Base-by-base conservation (phyloP, 2,888 invertebrate species). In the Siphonodentalium dalli region DNA sequence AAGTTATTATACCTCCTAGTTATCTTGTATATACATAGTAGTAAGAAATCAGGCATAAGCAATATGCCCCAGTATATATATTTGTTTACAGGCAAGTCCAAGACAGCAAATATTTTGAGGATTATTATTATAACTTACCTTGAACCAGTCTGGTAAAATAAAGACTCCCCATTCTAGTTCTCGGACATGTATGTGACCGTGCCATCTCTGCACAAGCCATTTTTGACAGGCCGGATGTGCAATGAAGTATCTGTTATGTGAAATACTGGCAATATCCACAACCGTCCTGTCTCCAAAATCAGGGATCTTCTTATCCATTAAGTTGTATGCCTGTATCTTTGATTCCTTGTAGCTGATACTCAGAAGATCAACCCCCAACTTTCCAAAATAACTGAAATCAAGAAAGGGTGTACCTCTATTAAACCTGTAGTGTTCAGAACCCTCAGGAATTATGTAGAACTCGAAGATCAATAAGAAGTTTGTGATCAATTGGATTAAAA, bases 141-240 rank as follows among this genome's bases (percentile, higher is more conserved):
- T 82, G 24, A 81, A 61, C 70, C 75, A 76, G 24, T 72, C 72
- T 0, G 81, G 79, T 6, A 80, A 57, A 15, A 72, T 66, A 21
- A 73, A 65, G 8, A 75, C 42, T 1, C 77, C 77, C 72, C 74
- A 77, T 42, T 72, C 70, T 9, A 80, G 62, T 31, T 81, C 81
- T 31, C 78, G 68, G 4, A 82, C 69, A 24, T 77, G 71, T 33
- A 82, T 72, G 21, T 74, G 65, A 3, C 82, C 82, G 47, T 71
- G 78, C 53, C 83, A 79, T 42, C 81, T 75, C 29, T 80, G 77
- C 5, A 81, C 81, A n/a, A 84, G 74, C 83, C 84, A 84, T 58
- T 82, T 77, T 70, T 84, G 84, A 65, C 83, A 84, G 54, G 82
- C 82, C 6, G 83, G 83, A 63, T 84, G 84, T 4, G 84, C 81